These are phyloP conservation scores for Leptopilina syphax DNA, from an alignment of 2,888 invertebrate species.

Conservation along the genomic window DNA sequence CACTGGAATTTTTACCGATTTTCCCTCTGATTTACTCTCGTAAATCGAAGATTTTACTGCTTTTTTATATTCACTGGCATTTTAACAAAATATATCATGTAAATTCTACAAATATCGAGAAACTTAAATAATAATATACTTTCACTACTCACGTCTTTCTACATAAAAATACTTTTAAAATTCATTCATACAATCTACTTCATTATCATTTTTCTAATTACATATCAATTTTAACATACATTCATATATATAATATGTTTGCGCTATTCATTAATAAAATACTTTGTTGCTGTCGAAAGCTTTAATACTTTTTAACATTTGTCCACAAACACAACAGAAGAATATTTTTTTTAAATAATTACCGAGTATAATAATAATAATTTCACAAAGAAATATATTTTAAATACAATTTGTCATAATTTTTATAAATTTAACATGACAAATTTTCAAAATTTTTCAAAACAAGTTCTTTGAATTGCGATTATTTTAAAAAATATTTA, in stretches of 20 bases:
- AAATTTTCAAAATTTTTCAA: too few relatives aligned
- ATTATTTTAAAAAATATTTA: too few relatives aligned
- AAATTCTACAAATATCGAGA: background rate
- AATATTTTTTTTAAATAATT: conserved; percentile 2
- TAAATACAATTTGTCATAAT: background rate
- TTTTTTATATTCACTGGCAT: background rate
- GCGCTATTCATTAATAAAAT: conserved; percentile 28
- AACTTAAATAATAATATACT: conserved; percentile 1
- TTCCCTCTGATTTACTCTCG: too few relatives aligned
- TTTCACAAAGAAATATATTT: background rate
- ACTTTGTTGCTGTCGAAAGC: conserved; percentile 8
- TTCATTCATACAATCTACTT: conserved; percentile 7
- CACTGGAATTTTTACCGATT: background rate
- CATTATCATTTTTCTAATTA: conserved; percentile 21
- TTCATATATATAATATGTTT: conserved; percentile 8
- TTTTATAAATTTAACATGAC: too few relatives aligned
- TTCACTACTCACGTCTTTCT: conserved; percentile 16
- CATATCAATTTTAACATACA: conserved; percentile 1
- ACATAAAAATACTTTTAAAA: conserved; percentile 15
- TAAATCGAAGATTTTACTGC: too few relatives aligned
- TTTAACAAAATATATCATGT: background rate
- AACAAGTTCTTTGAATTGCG: too few relatives aligned
- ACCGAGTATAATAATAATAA: background rate
- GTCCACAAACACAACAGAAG: conserved; percentile 23
- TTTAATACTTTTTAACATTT: conserved; percentile 32